phyloP scores from a whole-genome alignment of 2,888 invertebrate species.

The Cephus pulcher region DNA sequence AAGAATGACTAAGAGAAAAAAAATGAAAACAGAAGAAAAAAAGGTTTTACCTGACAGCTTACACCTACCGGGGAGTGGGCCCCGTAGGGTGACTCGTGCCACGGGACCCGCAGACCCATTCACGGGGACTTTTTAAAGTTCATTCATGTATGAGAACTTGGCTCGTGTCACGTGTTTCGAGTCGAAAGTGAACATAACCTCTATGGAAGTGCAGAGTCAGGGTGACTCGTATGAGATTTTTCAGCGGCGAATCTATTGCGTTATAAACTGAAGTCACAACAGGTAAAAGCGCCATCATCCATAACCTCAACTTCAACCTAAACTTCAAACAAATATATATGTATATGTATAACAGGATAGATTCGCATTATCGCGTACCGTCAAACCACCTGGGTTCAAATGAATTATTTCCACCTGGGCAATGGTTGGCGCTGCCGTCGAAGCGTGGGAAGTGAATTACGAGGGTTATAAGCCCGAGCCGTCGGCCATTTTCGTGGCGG shows the following conservation, averaged over 20 bases:
- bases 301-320: neutral
- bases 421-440: conserved; percentile 12
- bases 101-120: conserved; percentile 38
- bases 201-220: conserved; percentile 1
- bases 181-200: neutral
- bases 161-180: neutral
- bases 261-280: neutral
- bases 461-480: conserved; percentile 43
- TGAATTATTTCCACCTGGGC: neutral
- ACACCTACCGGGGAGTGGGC: conserved; percentile 12
- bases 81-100: conserved; percentile 40
- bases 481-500: conserved; percentile 46
- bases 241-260: neutral
- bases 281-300: neutral
- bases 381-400: neutral
- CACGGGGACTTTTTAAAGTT: conserved; percentile 37
- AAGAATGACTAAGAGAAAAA: conserved; percentile 46
- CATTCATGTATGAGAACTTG: conserved; percentile 30
- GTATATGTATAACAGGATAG: neutral
- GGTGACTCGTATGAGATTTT: neutral
- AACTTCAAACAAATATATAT: neutral
- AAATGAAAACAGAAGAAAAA: conserved; percentile 6
- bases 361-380: neutral
- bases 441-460: conserved; percentile 58
- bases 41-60: conserved; percentile 5